These are phyloP conservation scores for Pristis pectinata DNA, from an alignment of 2,797 vertebrate species.

Conservation along the genomic window DNA sequence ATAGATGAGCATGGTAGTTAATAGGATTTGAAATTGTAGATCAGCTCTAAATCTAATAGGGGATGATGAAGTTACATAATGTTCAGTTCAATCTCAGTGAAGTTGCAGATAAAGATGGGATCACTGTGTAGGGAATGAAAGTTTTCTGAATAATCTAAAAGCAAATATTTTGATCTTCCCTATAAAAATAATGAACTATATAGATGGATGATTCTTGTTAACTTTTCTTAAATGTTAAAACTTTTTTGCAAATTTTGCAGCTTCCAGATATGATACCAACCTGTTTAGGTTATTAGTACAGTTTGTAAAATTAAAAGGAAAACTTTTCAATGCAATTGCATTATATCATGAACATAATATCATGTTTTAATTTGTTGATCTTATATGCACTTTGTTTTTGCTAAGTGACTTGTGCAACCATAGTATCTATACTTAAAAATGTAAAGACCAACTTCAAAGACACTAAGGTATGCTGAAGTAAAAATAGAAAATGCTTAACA, in stretches of 20 bases:
- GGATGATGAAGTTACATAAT: background rate
- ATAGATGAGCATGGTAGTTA: background rate
- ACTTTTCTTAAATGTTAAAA: background rate
- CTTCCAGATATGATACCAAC: background rate
- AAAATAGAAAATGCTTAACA: too few species aligned
- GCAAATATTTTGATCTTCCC: background rate
- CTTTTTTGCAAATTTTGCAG: background rate
- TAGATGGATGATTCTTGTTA: background rate
- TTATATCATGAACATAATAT: background rate
- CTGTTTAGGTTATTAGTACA: background rate
- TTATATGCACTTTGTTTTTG: too few species aligned
- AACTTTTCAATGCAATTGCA: background rate
- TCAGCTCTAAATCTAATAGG: background rate
- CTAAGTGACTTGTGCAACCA: too few species aligned
- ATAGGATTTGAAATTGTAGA: background rate
- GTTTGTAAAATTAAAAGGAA: background rate
- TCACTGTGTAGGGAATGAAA: background rate
- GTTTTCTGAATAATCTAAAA: background rate
- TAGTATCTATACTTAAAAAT: background rate
- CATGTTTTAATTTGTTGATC: background rate
- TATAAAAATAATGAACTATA: background rate
- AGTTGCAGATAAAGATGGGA: background rate
- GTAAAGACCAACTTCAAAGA: background rate
- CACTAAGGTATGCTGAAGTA: background rate
- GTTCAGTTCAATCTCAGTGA: background rate